Evolutionary conservation across 2,888 invertebrate genomes (phyloP).

Genomic region (Cancer borealis): DNA sequence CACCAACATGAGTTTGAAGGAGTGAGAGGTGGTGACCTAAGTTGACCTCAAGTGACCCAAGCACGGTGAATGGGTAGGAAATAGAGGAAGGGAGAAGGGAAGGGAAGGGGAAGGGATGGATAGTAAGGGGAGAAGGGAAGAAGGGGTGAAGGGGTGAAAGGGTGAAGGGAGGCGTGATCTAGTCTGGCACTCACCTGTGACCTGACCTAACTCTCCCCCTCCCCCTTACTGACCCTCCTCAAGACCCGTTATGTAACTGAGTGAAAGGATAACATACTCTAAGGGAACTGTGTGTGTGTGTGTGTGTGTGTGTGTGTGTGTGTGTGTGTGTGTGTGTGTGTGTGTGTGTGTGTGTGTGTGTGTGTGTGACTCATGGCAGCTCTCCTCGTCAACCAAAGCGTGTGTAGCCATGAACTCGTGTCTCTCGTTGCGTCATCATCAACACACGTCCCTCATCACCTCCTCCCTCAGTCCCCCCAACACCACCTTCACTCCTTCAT

Average conservation of each 20-base stretch:
- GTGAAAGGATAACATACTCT: neutral
- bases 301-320: slow-evolving; percentile 39
- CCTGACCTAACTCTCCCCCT: neutral
- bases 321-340: slow-evolving; percentile 39
- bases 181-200: neutral
- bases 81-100: neutral
- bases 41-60: neutral
- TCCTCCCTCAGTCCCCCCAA: neutral
- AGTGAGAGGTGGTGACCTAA: slow-evolving; percentile 18
- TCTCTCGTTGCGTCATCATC: neutral
- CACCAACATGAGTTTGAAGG: neutral
- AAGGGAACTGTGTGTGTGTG: slow-evolving; percentile 9
- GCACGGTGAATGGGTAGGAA: neutral
- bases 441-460: neutral
- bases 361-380: neutral
- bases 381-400: neutral
- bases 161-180: neutral
- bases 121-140: neutral
- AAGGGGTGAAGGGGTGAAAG: slow-evolving; percentile 22
- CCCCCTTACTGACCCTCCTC: neutral
- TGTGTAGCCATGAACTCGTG: neutral
- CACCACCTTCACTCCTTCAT: neutral
- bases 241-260: slow-evolving; percentile 29
- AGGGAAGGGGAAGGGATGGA: neutral
- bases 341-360: slow-evolving; percentile 38